Conservation (phyloP, 2,797 vertebrate genomes). For the Microchirus variegatus region DNA sequence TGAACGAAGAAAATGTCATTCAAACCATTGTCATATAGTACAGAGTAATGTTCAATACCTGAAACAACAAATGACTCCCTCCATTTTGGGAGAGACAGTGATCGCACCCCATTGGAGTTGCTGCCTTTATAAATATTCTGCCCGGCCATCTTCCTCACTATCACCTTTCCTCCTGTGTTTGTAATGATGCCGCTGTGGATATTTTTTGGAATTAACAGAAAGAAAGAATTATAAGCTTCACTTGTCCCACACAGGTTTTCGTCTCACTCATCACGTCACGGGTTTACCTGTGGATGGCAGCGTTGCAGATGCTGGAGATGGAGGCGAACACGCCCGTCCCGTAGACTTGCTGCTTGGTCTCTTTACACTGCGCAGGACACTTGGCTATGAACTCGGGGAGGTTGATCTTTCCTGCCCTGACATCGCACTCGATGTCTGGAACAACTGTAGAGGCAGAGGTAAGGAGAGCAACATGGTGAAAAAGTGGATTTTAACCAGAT, state of each 20-base stretch:
- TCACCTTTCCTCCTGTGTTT: conserved; percentile 92
- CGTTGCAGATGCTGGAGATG: conserved; percentile 95
- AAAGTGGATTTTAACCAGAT: too few relatives aligned
- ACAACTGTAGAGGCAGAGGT: conserved; percentile 77
- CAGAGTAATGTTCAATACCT: conserved; percentile 77
- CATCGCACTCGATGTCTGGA: conserved; percentile 90
- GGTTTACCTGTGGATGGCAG: conserved; percentile 93
- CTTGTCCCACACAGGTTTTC: neutral
- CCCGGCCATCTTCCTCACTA: conserved; percentile 92
- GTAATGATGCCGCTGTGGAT: conserved; percentile 88
- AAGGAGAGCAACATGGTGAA: conserved; percentile 13
- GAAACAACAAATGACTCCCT: conserved; percentile 93
- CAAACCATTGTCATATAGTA: too few relatives aligned
- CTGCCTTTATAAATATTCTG: conserved; percentile 90
- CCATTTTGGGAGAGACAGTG: conserved; percentile 92
- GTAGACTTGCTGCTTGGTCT: conserved; percentile 90
- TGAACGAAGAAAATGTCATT: neutral
- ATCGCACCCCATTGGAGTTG: conserved; percentile 88
- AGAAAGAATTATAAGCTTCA: neutral
- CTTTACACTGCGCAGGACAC: conserved; percentile 91
- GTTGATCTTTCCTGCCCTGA: conserved; percentile 92
- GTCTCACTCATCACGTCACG: neutral
- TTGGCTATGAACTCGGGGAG: conserved; percentile 95
- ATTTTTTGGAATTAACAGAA: neutral
- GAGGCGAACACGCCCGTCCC: conserved; percentile 93